phyloP scores from a whole-genome alignment of 1,140 invertebrate genomes.

The Listronotus bonariensis region DNA sequence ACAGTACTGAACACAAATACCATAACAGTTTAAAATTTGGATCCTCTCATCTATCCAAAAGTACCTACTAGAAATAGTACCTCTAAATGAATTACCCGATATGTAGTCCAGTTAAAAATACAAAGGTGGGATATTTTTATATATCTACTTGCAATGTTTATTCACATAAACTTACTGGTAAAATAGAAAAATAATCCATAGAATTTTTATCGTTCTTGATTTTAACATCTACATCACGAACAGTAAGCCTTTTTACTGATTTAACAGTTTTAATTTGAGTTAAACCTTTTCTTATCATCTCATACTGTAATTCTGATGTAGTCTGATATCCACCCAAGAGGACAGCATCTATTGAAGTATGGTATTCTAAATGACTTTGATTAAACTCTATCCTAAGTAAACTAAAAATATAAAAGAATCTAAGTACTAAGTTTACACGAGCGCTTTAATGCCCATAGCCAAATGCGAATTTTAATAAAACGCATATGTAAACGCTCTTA shows the following conservation, averaged over 20 bases:
- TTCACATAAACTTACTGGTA: constrained; percentile 56
- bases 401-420: constrained; percentile 56
- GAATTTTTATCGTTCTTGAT: constrained; percentile 4
- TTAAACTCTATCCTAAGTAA: constrained; percentile 83
- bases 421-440: no score
- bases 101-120: no score
- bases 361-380: constrained; percentile 78
- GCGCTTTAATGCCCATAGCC: no score
- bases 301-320: constrained; percentile 35
- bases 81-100: no score
- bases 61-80: no score
- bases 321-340: constrained; percentile 65
- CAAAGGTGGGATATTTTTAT: no score
- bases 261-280: constrained; percentile 15
- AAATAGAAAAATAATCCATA: constrained; percentile 50
- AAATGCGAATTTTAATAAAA: no score
- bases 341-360: constrained; percentile 87
- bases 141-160: no score
- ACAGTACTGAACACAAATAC: no score
- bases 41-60: no score
- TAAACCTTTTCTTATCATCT: constrained; percentile 40
- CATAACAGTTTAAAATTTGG: no score
- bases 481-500: no score
- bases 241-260: background rate
- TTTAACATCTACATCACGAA: constrained; percentile 12